Conservation (phyloP, 2,888 invertebrate species). For the Cheilosia scutellata region DNA sequence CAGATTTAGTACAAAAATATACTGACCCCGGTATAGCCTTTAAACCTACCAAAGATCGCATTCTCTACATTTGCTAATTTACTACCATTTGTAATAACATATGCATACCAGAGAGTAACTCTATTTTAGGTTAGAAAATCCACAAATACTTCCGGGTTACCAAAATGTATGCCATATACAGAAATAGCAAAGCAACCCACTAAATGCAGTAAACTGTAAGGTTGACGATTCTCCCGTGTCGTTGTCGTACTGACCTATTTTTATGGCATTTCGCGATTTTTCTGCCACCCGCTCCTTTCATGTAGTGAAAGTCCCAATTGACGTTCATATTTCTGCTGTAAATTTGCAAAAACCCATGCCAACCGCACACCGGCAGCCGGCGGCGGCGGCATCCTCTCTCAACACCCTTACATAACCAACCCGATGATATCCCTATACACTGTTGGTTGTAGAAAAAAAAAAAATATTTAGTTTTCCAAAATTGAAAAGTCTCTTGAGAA, state of each 20-base stretch:
- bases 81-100: no score
- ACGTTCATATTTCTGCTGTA: not conserved
- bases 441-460: conserved; percentile 21
- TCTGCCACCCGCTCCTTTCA: not conserved
- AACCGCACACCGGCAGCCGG: not conserved
- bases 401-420: not conserved
- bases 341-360: not conserved
- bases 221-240: not conserved
- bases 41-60: no score
- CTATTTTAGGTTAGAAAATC: not conserved
- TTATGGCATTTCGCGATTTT: not conserved
- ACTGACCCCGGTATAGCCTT: no score
- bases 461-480: conserved; percentile 31
- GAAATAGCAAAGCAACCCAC: no score
- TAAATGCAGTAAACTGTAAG: not conserved
- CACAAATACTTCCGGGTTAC: not conserved
- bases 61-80: no score
- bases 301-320: conserved; percentile 12
- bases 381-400: not conserved
- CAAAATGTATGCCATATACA: not conserved
- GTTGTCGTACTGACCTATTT: conserved; percentile 14
- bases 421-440: not conserved
- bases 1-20: no score
- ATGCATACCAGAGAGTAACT: no score
- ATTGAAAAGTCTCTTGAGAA: conserved; percentile 24